phyloP scores from a whole-genome alignment of 2,888 invertebrate genomes.

The Mythimna lalbum region DNA sequence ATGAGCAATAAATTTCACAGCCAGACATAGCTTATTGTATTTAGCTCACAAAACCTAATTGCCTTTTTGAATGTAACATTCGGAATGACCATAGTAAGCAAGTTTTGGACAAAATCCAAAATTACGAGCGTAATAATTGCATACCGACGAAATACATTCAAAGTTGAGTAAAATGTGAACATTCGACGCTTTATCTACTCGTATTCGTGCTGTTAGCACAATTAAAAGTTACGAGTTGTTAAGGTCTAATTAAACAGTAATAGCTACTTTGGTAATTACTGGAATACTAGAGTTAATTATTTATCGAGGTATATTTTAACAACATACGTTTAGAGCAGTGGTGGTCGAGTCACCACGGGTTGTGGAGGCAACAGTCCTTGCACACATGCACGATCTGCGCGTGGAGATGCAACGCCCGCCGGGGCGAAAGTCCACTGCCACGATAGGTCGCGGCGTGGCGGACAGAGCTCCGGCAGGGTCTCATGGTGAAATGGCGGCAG shows the following conservation, averaged over 20 bases:
- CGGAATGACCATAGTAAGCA: slow-evolving; percentile 48
- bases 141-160: slow-evolving; percentile 77
- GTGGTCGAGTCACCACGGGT: too few species aligned
- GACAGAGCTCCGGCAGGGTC: too few species aligned
- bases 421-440: too few species aligned
- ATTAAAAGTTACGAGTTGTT: slow-evolving; percentile 57
- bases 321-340: too few species aligned
- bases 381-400: too few species aligned
- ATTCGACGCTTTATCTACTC: slow-evolving; percentile 69
- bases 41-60: slow-evolving; percentile 52
- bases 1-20: slow-evolving; percentile 31
- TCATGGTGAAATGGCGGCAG: too few species aligned
- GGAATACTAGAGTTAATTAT: slow-evolving; percentile 17
- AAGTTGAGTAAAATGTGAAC: slow-evolving; percentile 79
- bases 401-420: too few species aligned
- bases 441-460: too few species aligned
- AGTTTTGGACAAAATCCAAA: slow-evolving; percentile 75
- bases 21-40: slow-evolving; percentile 41
- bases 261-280: slow-evolving; percentile 34
- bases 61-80: slow-evolving; percentile 50
- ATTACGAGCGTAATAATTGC: slow-evolving; percentile 78
- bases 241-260: slow-evolving; percentile 44
- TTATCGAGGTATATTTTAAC: slow-evolving; percentile 1
- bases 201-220: slow-evolving; percentile 49
- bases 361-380: too few species aligned